Evolutionary conservation across 2,888 invertebrate genomes (phyloP).

Genomic region (Aleiodes leptofemur): DNA sequence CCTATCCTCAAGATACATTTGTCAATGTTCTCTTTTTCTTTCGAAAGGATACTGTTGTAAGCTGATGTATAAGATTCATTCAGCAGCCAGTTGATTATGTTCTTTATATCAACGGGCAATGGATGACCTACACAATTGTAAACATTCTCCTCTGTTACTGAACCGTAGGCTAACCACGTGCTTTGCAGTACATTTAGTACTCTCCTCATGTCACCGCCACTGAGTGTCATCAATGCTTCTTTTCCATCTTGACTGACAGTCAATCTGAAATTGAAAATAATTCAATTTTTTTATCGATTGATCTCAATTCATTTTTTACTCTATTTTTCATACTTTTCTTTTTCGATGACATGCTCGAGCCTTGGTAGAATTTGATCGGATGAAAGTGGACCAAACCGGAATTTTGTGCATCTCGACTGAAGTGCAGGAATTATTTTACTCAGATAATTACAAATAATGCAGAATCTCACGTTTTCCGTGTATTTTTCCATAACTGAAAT

Average conservation of each 20-base stretch:
- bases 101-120: constrained; percentile 89
- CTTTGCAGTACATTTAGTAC: constrained; percentile 98
- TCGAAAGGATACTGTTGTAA: constrained; percentile 86
- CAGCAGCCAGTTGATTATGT: constrained; percentile 90
- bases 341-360: constrained; percentile 87
- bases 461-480: constrained; percentile 98
- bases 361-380: constrained; percentile 92
- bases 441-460: constrained; percentile 98
- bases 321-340: constrained; percentile 82
- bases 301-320: too few relatives aligned
- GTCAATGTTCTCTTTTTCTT: constrained; percentile 8
- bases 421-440: constrained; percentile 99
- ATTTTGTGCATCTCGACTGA: constrained; percentile 97
- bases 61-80: constrained; percentile 85
- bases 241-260: constrained; percentile 91
- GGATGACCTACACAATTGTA: constrained; percentile 99
- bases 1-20: not conserved
- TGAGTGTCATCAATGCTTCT: constrained; percentile 90
- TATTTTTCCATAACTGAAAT: constrained; percentile 97
- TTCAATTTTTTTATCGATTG: constrained; percentile 26
- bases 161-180: constrained; percentile 93
- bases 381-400: constrained; percentile 94
- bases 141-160: constrained; percentile 92
- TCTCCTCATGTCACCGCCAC: constrained; percentile 98
- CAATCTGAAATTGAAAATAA: constrained; percentile 70